Percentiles rank a stretch among this genome's conserved stretches.
These are phyloP conservation scores for Diploptera punctata DNA, from an alignment of 2,888 invertebrate species.

Conservation along the genomic window DNA sequence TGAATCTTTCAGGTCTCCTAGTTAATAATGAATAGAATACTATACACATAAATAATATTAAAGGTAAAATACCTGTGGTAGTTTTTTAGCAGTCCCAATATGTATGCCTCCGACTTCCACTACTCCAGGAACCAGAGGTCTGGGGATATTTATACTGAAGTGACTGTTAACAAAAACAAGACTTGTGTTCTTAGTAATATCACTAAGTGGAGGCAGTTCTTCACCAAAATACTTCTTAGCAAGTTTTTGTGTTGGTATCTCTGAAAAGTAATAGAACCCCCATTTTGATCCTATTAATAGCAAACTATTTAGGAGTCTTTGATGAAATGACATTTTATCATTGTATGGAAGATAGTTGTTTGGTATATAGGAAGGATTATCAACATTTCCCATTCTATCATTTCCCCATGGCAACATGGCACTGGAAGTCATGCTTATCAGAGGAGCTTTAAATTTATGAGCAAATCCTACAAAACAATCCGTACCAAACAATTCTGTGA, in stretches of 20 bases:
- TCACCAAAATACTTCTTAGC: constrained; percentile 52
- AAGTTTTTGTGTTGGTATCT: neutral
- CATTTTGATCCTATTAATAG: neutral
- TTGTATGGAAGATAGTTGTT: constrained; percentile 45
- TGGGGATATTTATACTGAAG: constrained; percentile 57
- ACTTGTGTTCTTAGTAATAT: constrained; percentile 57
- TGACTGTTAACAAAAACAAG: constrained; percentile 60
- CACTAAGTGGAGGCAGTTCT: constrained; percentile 55
- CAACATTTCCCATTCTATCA: constrained; percentile 39
- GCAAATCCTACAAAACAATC: constrained; percentile 47
- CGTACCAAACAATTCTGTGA: constrained; percentile 48
- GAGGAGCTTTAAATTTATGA: constrained; percentile 39
- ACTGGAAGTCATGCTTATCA: constrained; percentile 36
- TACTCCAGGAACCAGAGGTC: constrained; percentile 63
- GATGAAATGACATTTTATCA: constrained; percentile 46
- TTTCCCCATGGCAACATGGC: constrained; percentile 42
- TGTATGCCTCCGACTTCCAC: constrained; percentile 69
- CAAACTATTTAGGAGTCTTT: constrained; percentile 47
- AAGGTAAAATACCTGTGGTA: constrained; percentile 44
- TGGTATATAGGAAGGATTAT: constrained; percentile 44
- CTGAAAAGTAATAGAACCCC: neutral
- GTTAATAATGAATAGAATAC: too few relatives aligned
- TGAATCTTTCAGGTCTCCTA: too few relatives aligned
- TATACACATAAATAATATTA: too few relatives aligned
- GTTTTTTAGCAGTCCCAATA: constrained; percentile 49